These are phyloP conservation scores for Herpetotheres cachinnans DNA, from an alignment of 2,113 vertebrate species.

Conservation along the genomic window DNA sequence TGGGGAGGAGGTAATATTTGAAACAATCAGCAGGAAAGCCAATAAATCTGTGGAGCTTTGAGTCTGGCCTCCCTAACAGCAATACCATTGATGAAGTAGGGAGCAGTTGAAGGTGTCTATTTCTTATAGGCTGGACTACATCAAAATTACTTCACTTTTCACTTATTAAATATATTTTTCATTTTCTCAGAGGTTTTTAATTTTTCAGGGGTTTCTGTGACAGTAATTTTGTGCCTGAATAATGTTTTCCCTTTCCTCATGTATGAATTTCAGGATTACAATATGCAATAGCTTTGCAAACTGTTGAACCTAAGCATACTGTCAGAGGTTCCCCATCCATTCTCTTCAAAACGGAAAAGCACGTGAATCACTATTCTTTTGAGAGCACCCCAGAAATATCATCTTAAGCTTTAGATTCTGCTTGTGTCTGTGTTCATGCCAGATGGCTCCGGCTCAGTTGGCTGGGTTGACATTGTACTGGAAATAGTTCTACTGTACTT, in stretches of 20 bases:
- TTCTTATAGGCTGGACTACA: background rate
- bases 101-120: background rate
- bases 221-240: background rate
- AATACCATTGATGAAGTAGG: background rate
- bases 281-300: background rate
- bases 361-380: background rate
- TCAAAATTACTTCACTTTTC: background rate
- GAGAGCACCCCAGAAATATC: background rate
- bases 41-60: background rate
- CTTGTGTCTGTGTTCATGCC: constrained; percentile 27
- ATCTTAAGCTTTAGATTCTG: background rate
- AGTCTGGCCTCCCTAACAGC: background rate
- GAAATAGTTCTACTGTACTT: constrained; percentile 48
- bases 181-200: background rate
- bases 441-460: constrained; percentile 55
- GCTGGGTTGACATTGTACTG: constrained; percentile 33
- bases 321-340: background rate
- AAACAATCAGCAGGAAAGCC: background rate
- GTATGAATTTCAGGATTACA: background rate
- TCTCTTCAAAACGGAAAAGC: background rate
- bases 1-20: background rate
- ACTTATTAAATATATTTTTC: constrained; percentile 3
- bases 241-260: background rate
- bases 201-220: background rate
- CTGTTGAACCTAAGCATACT: background rate